A percentile compares a stretch with the other conserved stretches of the same genome.
Evolutionary conservation across 2,113 vertebrate genomes (phyloP).

Genomic region (Patagioenas fasciata): DNA sequence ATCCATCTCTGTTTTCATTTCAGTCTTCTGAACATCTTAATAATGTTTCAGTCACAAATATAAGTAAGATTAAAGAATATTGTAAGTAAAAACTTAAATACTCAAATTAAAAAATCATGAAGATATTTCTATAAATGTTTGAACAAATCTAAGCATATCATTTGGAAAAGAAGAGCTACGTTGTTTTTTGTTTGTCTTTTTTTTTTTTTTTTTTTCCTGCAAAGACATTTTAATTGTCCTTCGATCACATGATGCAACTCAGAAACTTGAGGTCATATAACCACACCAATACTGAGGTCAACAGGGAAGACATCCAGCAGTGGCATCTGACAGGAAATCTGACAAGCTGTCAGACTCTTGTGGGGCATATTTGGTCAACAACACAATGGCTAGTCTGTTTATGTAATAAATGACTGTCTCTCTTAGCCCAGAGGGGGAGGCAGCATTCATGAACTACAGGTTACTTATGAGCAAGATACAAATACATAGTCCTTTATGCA

Average conservation of each 20-base stretch:
- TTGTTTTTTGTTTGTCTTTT: no score
- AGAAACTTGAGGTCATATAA: not conserved
- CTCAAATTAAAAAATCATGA: not conserved
- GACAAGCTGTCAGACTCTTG: not conserved
- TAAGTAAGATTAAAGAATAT: not conserved
- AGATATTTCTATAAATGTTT: not conserved
- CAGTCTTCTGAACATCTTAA: not conserved
- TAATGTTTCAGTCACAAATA: not conserved
- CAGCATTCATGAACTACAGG: not conserved
- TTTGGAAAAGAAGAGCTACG: not conserved
- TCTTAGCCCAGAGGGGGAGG: not conserved
- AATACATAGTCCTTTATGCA: not conserved
- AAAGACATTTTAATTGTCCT: not conserved
- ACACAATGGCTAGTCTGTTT: not conserved
- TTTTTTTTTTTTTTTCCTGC: not conserved
- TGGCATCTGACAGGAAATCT: not conserved
- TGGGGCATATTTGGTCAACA: not conserved
- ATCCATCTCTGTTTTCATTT: not conserved
- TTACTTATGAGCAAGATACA: not conserved
- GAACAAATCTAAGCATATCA: not conserved
- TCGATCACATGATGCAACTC: not conserved
- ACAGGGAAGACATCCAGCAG: not conserved
- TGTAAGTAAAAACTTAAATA: not conserved
- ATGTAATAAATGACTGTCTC: not conserved
- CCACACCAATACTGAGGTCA: not conserved